Conservation (phyloP, 2,888 invertebrate species). For the Melieria picta region DNA sequence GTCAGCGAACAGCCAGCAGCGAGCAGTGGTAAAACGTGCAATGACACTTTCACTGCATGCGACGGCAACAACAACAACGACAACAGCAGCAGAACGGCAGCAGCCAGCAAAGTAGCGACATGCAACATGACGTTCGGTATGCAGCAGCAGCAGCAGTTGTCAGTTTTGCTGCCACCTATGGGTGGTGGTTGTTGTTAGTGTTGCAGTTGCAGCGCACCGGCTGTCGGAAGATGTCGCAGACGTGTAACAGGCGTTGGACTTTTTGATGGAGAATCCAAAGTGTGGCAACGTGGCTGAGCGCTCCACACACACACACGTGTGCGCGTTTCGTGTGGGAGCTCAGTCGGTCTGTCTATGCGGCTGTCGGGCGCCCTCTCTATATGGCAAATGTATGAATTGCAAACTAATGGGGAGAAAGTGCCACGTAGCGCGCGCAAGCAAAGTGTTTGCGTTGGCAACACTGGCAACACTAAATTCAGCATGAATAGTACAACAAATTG, state of each 20-base stretch:
- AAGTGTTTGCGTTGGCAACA: conserved; percentile 30
- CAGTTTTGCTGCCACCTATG: too few relatives aligned
- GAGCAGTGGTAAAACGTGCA: conserved; percentile 38
- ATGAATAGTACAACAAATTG: conserved; percentile 53
- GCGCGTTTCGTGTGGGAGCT: background rate
- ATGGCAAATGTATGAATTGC: conserved; percentile 32
- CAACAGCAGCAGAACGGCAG: background rate
- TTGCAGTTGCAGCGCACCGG: too few relatives aligned
- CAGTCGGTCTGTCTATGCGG: background rate
- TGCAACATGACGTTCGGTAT: background rate
- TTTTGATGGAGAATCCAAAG: conserved; percentile 25
- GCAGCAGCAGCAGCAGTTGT: background rate
- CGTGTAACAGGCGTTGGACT: conserved; percentile 10
- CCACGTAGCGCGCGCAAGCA: conserved; percentile 8
- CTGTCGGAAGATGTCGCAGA: too few relatives aligned
- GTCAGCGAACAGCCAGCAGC: conserved; percentile 18
- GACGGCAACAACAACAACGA: conserved; percentile 11
- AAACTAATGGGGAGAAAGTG: conserved; percentile 32
- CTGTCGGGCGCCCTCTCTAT: background rate
- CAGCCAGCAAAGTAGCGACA: background rate
- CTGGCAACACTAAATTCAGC: conserved; percentile 44
- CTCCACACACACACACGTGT: conserved; percentile 13
- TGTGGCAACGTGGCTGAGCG: conserved; percentile 19
- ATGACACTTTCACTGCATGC: conserved; percentile 42
- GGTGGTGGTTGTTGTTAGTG: too few relatives aligned